Evolutionary conservation across 2,888 invertebrate species (phyloP).

Genomic region (Argyresthia albistria): DNA sequence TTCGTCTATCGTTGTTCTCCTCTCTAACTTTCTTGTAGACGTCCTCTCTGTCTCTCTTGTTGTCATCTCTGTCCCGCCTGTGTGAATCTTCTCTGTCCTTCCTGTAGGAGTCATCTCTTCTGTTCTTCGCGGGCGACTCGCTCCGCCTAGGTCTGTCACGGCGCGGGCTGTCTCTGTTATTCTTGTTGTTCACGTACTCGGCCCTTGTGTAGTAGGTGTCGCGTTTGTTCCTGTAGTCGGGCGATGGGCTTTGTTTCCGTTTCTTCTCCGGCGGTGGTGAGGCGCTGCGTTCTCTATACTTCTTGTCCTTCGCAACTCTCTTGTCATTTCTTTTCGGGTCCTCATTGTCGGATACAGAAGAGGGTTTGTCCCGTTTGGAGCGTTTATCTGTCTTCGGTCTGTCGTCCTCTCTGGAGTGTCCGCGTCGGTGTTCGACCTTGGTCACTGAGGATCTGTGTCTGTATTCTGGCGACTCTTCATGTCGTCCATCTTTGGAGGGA

Average conservation of each 20-base stretch:
- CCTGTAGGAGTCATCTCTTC: conserved; percentile 21
- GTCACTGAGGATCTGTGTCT: conserved; percentile 44
- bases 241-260: conserved; percentile 38
- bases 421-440: conserved; percentile 42
- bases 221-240: conserved; percentile 25
- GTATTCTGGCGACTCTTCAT: conserved; percentile 35
- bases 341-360: conserved; percentile 34
- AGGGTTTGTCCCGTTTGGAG: conserved; percentile 32
- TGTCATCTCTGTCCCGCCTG: conserved; percentile 19
- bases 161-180: conserved; percentile 22
- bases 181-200: conserved; percentile 16
- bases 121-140: conserved; percentile 27
- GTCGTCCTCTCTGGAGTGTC: conserved; percentile 31
- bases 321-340: conserved; percentile 27
- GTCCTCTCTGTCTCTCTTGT: conserved; percentile 22
- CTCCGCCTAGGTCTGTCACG: conserved; percentile 28
- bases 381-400: conserved; percentile 25
- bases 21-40: conserved; percentile 22
- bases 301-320: conserved; percentile 28
- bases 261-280: conserved; percentile 50
- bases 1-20: conserved; percentile 13
- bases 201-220: conserved; percentile 29
- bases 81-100: too few relatives aligned
- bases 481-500: conserved; percentile 23
- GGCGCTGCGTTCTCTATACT: conserved; percentile 28